These are phyloP conservation scores for Myotis myotis DNA, from an alignment of 2,797 vertebrate species.

Conservation along the genomic window DNA sequence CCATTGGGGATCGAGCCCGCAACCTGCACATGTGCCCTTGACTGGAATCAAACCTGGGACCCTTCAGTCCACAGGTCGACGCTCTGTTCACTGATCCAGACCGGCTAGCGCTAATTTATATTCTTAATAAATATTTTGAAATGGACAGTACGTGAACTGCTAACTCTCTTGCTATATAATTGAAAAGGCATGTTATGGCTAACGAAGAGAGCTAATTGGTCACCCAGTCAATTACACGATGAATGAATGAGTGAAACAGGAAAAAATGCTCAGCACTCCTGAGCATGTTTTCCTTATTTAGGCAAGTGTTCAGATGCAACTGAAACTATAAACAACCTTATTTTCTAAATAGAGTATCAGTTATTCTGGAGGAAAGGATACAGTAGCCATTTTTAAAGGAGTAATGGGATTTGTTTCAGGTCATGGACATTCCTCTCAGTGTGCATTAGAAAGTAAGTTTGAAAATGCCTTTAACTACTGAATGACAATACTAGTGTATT, in stretches of 20 bases:
- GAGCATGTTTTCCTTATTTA: not conserved
- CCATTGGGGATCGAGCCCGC: fast-evolving
- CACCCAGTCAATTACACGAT: not conserved
- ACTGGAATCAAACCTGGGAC: not conserved
- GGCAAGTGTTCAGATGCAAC: not conserved
- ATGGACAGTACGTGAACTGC: not conserved
- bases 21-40: not conserved
- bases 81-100: not conserved
- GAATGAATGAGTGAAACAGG: not conserved
- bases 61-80: not conserved
- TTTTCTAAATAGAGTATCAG: not conserved
- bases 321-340: not conserved
- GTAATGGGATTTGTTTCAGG: not conserved
- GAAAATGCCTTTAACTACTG: not conserved
- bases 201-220: not conserved
- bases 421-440: not conserved
- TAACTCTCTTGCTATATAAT: not conserved
- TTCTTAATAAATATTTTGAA: not conserved
- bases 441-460: not conserved
- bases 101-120: not conserved
- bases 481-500: not conserved
- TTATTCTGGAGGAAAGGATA: not conserved
- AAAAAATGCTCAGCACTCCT: not conserved
- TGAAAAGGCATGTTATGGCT: not conserved
- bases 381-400: not conserved